phyloP scores from a whole-genome alignment of 2,113 vertebrate species.

The Petaurus breviceps region DNA sequence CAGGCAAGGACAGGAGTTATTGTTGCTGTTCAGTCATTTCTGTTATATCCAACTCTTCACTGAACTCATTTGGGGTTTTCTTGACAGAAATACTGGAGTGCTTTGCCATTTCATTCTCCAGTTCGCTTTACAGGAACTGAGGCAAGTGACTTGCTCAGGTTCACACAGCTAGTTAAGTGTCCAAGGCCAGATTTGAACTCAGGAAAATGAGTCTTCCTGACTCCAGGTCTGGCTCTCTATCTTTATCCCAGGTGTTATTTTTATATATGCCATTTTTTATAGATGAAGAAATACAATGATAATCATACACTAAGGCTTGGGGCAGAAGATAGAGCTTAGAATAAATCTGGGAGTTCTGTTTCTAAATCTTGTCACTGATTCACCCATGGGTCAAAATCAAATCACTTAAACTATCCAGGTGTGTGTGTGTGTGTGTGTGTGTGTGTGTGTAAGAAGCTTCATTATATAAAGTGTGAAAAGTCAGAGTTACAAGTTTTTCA shows the following conservation, averaged over 20 bases:
- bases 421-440: background rate
- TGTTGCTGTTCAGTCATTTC: background rate
- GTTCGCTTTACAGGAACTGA: background rate
- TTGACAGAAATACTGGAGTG: background rate
- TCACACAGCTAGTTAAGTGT: background rate
- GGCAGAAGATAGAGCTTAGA: background rate
- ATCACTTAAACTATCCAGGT: background rate
- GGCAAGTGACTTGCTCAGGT: background rate
- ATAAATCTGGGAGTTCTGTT: background rate
- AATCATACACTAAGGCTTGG: background rate
- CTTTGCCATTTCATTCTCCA: background rate
- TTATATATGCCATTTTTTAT: background rate
- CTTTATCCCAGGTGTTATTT: background rate
- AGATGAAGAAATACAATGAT: background rate
- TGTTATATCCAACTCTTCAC: background rate
- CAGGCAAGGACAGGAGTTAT: background rate
- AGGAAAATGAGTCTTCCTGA: background rate
- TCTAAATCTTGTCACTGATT: background rate
- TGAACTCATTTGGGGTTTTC: background rate
- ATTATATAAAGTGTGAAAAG: background rate
- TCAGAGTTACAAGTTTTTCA: background rate
- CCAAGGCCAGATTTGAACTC: background rate
- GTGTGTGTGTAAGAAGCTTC: background rate
- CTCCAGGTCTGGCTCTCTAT: background rate
- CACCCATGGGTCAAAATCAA: conserved; percentile 10